These are phyloP conservation scores for Drosophila leontia DNA, from an alignment of 1,140 invertebrate genomes.

Conservation along the genomic window DNA sequence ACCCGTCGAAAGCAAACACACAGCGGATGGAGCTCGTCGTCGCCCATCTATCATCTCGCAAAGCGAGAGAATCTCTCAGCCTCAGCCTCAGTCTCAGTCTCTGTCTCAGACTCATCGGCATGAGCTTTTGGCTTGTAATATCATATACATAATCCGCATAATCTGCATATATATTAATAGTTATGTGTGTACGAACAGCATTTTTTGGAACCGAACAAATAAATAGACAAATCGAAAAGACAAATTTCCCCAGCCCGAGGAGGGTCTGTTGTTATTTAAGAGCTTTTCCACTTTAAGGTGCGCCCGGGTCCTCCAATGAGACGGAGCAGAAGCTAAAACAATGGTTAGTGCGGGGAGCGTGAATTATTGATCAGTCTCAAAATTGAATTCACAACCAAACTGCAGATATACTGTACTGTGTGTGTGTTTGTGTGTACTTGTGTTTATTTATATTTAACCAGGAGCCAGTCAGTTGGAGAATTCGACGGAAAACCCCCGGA, in stretches of 20 bases:
- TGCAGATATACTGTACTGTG: conserved; percentile 14
- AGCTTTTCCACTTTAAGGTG: conserved; percentile 23
- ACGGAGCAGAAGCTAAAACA: conserved; percentile 13
- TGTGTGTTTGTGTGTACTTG: conserved; percentile 14
- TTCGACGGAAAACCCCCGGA: conserved; percentile 12
- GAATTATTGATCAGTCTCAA: conserved; percentile 59
- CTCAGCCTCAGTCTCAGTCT: not conserved
- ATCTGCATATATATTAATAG: conserved; percentile 53
- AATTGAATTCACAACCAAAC: conserved; percentile 53
- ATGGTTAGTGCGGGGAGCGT: conserved; percentile 41
- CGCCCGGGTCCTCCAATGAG: conserved; percentile 4
- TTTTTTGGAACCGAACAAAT: conserved; percentile 50
- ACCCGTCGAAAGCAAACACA: conserved; percentile 25
- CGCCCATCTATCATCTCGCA: conserved; percentile 23
- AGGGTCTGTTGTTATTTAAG: conserved; percentile 27
- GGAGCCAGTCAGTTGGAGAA: conserved; percentile 36
- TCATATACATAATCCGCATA: conserved; percentile 50
- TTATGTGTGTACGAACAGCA: conserved; percentile 45
- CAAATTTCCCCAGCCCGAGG: conserved; percentile 9
- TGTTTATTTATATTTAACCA: conserved; percentile 51
- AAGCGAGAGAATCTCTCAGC: conserved; percentile 9
- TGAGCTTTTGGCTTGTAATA: conserved; percentile 29
- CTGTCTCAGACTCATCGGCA: conserved; percentile 7
- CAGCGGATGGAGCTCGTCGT: conserved; percentile 19
- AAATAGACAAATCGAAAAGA: conserved; percentile 53